Evolutionary conservation across 30 jellyfish, hydroid and myxozoan genomes (phyloP).

Genomic region (Hydractinia symbiolongicarpus): DNA sequence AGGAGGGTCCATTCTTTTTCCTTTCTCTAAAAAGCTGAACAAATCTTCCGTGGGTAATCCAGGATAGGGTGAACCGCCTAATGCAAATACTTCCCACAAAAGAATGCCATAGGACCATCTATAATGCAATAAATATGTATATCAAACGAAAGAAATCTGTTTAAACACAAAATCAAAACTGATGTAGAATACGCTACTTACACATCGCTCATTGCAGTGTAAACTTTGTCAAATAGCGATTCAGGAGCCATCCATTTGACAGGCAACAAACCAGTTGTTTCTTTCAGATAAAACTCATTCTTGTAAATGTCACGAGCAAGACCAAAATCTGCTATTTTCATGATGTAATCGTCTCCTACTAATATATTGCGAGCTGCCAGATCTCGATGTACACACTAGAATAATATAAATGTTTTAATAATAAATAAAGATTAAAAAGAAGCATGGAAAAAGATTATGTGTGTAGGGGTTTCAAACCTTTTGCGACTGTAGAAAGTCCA

Average conservation of each 20-base stretch:
- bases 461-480: slow-evolving; percentile 19
- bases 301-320: slow-evolving; percentile 34
- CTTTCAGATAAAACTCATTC: slow-evolving; percentile 22
- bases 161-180: background rate
- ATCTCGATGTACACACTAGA: slow-evolving; percentile 42
- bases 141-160: no score
- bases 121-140: background rate
- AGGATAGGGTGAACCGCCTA: slow-evolving; percentile 98
- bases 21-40: slow-evolving; percentile 39
- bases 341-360: slow-evolving; percentile 25
- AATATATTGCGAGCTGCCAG: slow-evolving; percentile 42
- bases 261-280: slow-evolving; percentile 25
- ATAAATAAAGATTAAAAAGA: background rate
- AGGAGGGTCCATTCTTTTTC: slow-evolving; percentile 90
- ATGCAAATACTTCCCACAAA: slow-evolving; percentile 90
- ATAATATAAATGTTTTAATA: no score
- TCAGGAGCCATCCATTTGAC: slow-evolving; percentile 58
- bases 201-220: slow-evolving; percentile 38
- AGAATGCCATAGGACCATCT: slow-evolving; percentile 95
- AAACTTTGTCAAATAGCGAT: slow-evolving; percentile 24
- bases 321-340: slow-evolving; percentile 43
- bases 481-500: slow-evolving; percentile 68
- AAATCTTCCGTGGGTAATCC: slow-evolving; percentile 90
- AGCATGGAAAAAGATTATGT: background rate
- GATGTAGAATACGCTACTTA: slow-evolving; percentile 9